These are phyloP conservation scores for Pantherophis vulpinus DNA, from an alignment of 2,797 vertebrate genomes.

Conservation along the genomic window DNA sequence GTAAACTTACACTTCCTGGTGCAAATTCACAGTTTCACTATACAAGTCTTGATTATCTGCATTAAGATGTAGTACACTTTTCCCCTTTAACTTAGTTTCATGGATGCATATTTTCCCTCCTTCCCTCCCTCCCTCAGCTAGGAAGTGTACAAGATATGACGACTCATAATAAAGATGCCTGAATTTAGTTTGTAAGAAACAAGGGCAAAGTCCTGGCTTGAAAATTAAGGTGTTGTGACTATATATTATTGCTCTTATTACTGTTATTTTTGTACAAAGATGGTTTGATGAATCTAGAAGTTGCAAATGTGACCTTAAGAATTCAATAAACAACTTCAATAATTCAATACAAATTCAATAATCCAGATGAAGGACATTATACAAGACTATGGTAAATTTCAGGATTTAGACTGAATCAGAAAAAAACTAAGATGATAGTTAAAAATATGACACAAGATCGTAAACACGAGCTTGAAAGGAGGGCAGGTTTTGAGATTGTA, in stretches of 20 bases:
- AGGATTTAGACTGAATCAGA: no score
- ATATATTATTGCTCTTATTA: neutral
- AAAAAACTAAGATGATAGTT: no score
- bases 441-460: no score
- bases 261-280: neutral
- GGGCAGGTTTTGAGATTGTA: no score
- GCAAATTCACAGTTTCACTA: neutral
- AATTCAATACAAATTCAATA: no score
- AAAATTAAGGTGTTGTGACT: neutral
- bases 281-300: neutral
- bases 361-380: no score
- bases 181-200: neutral
- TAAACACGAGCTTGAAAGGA: no score
- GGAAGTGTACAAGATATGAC: neutral
- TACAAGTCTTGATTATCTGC: neutral
- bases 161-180: neutral
- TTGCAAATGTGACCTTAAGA: neutral
- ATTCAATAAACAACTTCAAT: neutral
- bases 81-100: neutral
- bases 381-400: no score
- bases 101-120: neutral
- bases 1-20: neutral
- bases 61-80: neutral
- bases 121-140: neutral
- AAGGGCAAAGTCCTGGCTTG: neutral